Evolutionary conservation across 1,140 invertebrate genomes (phyloP).

Genomic region (Papilio polyxenes): DNA sequence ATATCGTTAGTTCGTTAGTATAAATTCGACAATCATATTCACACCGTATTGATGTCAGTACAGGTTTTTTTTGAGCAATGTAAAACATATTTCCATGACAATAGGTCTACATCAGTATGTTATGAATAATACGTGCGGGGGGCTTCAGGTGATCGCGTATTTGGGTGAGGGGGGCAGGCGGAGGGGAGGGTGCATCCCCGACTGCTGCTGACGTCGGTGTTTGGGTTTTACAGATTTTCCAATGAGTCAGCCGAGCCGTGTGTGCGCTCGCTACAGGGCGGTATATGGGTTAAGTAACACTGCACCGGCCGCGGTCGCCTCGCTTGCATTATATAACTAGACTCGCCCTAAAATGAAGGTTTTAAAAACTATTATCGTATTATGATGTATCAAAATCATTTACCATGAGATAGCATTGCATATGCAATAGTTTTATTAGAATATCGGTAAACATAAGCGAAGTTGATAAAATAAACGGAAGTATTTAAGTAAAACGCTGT

Average conservation of each 20-base stretch:
- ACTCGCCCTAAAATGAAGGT: too few relatives aligned
- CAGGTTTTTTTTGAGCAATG: neutral
- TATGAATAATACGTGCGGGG: neutral
- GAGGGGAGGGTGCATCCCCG: neutral
- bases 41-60: neutral
- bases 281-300: neutral
- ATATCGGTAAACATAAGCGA: too few relatives aligned
- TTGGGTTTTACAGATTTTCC: conserved; percentile 4
- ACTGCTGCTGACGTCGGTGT: neutral
- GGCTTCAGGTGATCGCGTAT: too few relatives aligned
- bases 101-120: conserved; percentile 1
- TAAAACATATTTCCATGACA: neutral
- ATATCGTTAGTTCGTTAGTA: too few relatives aligned
- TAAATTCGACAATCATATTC: neutral
- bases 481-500: too few relatives aligned
- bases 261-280: neutral
- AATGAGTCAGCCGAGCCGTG: neutral
- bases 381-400: too few relatives aligned
- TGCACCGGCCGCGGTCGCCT: neutral
- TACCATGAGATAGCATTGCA: too few relatives aligned
- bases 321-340: neutral
- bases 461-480: too few relatives aligned
- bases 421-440: too few relatives aligned
- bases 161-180: neutral
- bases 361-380: too few relatives aligned